Conservation (phyloP, 2,797 vertebrate species). For the Rhinophrynus dorsalis region DNA sequence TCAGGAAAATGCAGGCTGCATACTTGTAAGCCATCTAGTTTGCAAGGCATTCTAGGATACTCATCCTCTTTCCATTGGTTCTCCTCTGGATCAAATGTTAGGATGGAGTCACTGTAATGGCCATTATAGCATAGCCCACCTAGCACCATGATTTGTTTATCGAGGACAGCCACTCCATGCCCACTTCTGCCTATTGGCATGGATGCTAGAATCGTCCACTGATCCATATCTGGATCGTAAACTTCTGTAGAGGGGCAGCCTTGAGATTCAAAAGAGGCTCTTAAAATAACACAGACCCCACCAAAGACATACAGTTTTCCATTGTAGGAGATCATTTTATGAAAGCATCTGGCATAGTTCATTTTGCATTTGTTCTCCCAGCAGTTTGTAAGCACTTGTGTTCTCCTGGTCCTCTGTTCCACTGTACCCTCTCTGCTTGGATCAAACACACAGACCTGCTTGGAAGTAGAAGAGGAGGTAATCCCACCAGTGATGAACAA, state of each 20-base stretch:
- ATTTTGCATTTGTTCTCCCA: conserved; percentile 99
- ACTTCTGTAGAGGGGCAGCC: conserved; percentile 98
- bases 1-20: conserved; percentile 98
- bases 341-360: conserved; percentile 98
- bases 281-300: conserved; percentile 94
- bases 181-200: conserved; percentile 98
- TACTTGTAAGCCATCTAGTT: conserved; percentile 97
- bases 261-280: conserved; percentile 97
- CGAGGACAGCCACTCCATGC: conserved; percentile 93
- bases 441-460: conserved; percentile 97
- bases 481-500: conserved; percentile 97
- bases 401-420: conserved; percentile 83
- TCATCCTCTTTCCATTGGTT: conserved; percentile 99
- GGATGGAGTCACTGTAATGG: conserved; percentile 98
- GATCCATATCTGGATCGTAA: conserved; percentile 92
- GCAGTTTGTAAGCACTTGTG: conserved; percentile 87
- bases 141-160: conserved; percentile 98
- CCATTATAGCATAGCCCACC: conserved; percentile 97
- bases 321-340: conserved; percentile 98
- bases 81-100: conserved; percentile 96
- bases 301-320: conserved; percentile 98
- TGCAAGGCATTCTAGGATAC: conserved; percentile 98
- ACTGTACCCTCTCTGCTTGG: conserved; percentile 89
- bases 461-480: conserved; percentile 97
- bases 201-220: conserved; percentile 97